Evolutionary conservation across 2,888 invertebrate species (phyloP), one percentile per base, ranked within the genome.

Genomic region (Agonopterix heracliana): DNA sequence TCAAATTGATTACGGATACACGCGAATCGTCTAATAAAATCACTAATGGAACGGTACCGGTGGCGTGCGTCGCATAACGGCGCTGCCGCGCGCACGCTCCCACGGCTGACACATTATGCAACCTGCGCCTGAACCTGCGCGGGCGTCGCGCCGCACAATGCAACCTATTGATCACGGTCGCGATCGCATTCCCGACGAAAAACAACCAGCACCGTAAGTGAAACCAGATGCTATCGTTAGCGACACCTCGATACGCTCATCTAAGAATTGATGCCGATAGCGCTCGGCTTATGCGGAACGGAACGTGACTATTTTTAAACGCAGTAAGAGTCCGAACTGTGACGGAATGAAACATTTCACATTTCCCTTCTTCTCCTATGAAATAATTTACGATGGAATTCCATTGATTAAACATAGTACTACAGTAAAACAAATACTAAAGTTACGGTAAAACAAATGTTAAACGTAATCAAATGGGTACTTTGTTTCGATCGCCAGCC

Each of bases 61-160:
- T 81, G 79, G 81, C 84, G 84, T 84, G 83, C 78, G 81, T 81
- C 84, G 81, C 79, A 78, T 88, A 87, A 84, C 87, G 86, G 87
- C 74, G 66, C 61, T 59, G 58, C 55, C 63, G 61, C 64, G 64
- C 61, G 59, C 26, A 26, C 70, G 79, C 80, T 86, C 86, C 85
- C 86, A 87, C 86, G 84, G 72, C 76, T 70, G 68, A 75, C 76
- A 78, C 77, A 82, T 86, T 85, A 86, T 85, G 83, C 81, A 84
- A 84, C 79, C 12, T 13, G 41, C 41, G 12, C 12, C 38, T 9
- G 38, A 81, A 84, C 80, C 70, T 70, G 75, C 60, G 54, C 56
- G 66, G 69, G 76, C 60, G 54, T 55, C 65, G 66, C 66, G 72
- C 64, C 68, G 66, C 69, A 80, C 82, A 81, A 79, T 79, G 71